phyloP scores from a whole-genome alignment of 2,888 invertebrate species.

The Dynastes tityus region DNA sequence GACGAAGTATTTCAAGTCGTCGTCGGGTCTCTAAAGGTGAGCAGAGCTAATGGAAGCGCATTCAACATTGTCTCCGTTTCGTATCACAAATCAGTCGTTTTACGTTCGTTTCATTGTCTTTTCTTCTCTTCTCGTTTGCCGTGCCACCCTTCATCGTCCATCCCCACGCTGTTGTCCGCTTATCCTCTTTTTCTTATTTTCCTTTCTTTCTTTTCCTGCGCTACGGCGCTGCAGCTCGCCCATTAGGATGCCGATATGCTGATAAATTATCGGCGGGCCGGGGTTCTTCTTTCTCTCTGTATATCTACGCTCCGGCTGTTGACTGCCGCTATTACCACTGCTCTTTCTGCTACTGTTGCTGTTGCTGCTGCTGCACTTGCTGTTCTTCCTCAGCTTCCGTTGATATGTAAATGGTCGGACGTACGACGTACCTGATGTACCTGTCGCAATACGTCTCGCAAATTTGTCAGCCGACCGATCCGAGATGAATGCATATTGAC shows the following conservation, averaged over 20 bases:
- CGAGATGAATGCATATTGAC: constrained; percentile 60
- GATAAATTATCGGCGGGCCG: constrained; percentile 64
- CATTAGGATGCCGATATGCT: constrained; percentile 65
- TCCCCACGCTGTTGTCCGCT: neutral
- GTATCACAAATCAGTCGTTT: constrained; percentile 65
- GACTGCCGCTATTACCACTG: constrained; percentile 22
- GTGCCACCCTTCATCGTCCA: neutral
- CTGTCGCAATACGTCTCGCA: constrained; percentile 64
- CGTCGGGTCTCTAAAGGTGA: constrained; percentile 57
- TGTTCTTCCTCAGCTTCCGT: constrained; percentile 32
- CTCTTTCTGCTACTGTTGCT: constrained; percentile 1
- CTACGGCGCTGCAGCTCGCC: constrained; percentile 53
- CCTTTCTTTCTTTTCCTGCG: constrained; percentile 17
- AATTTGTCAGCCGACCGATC: constrained; percentile 63
- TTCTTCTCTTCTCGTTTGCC: neutral
- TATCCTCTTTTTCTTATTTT: constrained; percentile 7
- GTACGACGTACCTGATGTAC: constrained; percentile 64
- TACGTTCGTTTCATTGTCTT: constrained; percentile 27
- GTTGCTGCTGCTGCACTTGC: neutral
- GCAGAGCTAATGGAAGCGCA: constrained; percentile 63
- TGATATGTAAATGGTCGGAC: constrained; percentile 64
- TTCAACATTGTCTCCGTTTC: constrained; percentile 63
- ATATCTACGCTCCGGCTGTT: constrained; percentile 2
- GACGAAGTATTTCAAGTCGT: constrained; percentile 48
- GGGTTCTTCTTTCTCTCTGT: constrained; percentile 31